phyloP scores from a whole-genome alignment of 2,797 vertebrate species.

The Alectoris magna region DNA sequence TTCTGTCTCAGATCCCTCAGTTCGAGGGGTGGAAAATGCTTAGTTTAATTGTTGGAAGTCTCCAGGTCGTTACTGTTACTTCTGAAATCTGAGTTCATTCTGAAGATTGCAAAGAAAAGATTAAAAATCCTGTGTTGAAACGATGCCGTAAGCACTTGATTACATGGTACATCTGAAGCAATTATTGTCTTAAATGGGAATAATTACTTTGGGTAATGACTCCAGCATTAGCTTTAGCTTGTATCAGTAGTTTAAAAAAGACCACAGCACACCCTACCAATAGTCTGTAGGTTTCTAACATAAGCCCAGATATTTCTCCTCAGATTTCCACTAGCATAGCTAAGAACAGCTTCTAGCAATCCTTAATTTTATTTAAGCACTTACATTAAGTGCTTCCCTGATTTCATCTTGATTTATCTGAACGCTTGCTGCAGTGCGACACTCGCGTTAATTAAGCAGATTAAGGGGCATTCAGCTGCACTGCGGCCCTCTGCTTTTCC shows the following conservation, averaged over 20 bases:
- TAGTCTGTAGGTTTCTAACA: neutral
- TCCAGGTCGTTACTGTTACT: neutral
- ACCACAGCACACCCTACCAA: neutral
- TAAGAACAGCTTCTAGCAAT: neutral
- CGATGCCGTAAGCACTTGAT: neutral
- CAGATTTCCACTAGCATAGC: neutral
- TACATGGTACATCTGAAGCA: neutral
- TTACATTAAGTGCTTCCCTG: neutral
- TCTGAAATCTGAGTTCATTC: neutral
- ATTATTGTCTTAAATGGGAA: neutral
- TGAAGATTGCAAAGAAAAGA: neutral
- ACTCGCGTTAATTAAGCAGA: neutral
- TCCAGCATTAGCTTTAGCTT: neutral
- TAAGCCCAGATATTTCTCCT: neutral
- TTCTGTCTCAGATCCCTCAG: neutral
- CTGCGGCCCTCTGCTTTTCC: neutral
- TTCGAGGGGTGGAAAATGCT: neutral
- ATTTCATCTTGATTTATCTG: constrained; percentile 26
- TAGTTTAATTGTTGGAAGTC: neutral
- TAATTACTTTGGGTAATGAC: neutral
- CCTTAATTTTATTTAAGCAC: constrained; percentile 21
- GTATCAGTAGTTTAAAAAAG: neutral
- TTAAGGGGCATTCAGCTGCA: neutral
- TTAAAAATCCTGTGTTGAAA: neutral
- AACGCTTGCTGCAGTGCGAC: neutral